These are phyloP conservation scores for Triplophysa dalaica DNA, from an alignment of 2,113 vertebrate species.

Conservation along the genomic window DNA sequence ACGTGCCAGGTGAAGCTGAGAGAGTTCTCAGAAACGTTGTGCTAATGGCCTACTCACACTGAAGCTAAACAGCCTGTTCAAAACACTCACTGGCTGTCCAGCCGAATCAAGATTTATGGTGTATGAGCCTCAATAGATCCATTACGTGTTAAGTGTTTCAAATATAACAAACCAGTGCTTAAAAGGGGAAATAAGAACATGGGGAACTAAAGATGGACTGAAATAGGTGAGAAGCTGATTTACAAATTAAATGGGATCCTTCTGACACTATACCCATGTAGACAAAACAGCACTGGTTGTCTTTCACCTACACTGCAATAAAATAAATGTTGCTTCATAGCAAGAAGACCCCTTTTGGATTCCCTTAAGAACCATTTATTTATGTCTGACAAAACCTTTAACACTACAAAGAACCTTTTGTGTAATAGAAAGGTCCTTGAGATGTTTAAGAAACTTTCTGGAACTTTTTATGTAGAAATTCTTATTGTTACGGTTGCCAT, in stretches of 20 bases:
- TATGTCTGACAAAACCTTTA: too few species aligned
- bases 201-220: not conserved
- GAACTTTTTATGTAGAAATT: too few species aligned
- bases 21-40: constrained; percentile 3
- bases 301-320: not conserved
- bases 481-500: too few species aligned
- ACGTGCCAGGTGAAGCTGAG: constrained; percentile 60
- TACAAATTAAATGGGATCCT: not conserved
- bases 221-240: not conserved
- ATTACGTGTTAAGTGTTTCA: not conserved
- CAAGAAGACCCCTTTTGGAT: too few species aligned
- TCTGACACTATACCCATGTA: not conserved
- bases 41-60: constrained; percentile 25
- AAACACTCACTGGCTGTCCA: constrained; percentile 5
- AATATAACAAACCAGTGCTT: not conserved
- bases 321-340: not conserved
- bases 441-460: too few species aligned
- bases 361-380: too few species aligned
- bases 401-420: too few species aligned
- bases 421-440: too few species aligned
- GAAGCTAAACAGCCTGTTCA: not conserved
- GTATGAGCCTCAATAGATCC: not conserved
- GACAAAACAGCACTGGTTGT: not conserved
- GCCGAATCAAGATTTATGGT: not conserved
- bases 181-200: not conserved